These are phyloP conservation scores for Strix occidentalis DNA, from an alignment of 2,797 vertebrate genomes.

Conservation along the genomic window DNA sequence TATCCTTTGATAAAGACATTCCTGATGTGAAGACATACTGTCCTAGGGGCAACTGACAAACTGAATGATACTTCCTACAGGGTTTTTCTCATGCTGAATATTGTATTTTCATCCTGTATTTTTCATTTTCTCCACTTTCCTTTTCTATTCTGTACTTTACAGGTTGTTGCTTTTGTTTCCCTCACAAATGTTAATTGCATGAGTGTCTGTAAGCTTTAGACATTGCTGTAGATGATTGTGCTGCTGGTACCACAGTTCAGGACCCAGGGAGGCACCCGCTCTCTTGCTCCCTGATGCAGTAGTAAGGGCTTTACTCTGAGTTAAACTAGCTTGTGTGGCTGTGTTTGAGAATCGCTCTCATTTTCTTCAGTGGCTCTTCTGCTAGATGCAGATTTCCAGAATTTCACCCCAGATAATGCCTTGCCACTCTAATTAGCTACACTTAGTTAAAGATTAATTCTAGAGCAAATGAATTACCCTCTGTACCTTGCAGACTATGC, in stretches of 20 bases:
- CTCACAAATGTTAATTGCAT: not conserved
- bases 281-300: not conserved
- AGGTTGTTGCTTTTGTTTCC: not conserved
- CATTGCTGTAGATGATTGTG: too few relatives aligned
- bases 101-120: not conserved
- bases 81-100: not conserved
- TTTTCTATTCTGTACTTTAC: not conserved
- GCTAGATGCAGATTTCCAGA: not conserved
- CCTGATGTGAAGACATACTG: not conserved
- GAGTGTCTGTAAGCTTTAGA: not conserved
- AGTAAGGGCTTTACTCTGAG: not conserved
- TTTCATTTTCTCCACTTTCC: not conserved
- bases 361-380: not conserved
- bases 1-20: not conserved
- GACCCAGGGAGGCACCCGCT: not conserved
- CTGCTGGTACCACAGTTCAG: not conserved
- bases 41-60: not conserved
- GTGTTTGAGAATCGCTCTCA: accelerated
- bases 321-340: not conserved
- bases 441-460: not conserved
- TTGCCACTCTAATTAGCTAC: not conserved
- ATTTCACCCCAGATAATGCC: not conserved
- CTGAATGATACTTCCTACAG: not conserved
- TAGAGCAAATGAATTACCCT: not conserved
- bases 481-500: not conserved